Base-by-base conservation (phyloP, 2,113 vertebrate species). In the Proterorhinus semilunaris region DNA sequence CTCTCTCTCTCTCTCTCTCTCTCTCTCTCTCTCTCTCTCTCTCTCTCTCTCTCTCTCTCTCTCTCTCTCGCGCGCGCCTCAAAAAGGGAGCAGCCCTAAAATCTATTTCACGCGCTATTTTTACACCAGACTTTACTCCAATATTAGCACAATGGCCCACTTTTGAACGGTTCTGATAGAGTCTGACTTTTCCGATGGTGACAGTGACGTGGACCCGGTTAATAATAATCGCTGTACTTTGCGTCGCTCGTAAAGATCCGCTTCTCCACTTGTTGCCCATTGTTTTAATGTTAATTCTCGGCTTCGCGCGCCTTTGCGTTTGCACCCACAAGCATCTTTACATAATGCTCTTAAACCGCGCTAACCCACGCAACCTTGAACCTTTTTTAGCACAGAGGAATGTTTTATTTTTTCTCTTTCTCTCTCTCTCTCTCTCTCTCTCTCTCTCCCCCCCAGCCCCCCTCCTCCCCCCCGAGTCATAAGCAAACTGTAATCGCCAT, bases 31-130 rank as follows among this genome's bases (percentile, higher is more conserved):
- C 50, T 15, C n/a, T 7, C 2, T 50, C 51, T 53, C 6, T 8
- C 13, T 8, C 9, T 8, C 16, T 7, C n/a, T 17, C 7, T 9
- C n/a, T 16, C 7, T 8, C 51, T 17, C n/a, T 50, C 12, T 5
- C 50, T 52, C 49, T 13, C 12, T 4, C 49, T 13, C n/a, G 10
- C 8, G 8, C 70, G 78, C 75, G 42, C 42, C 58, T 61, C 42
- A 72, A 86, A 85, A 91, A 84, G 83, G 81, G 87, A 91, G 88
- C 90, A 88, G 84, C 86, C 89, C 90, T 89, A 82, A 85, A 90
- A 92, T 91, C 92, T 92, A 89, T 93, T 92, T 93, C 91, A 91
- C 78, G 88, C 85, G 89, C 91, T 93, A 93, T 91, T 93, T 93
- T 89, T 89, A 87, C 83, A 71, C 80, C 69, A 79, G 87, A 89